Evolutionary conservation across 1,140 invertebrate species (phyloP), one percentile per base, ranked within the genome.

Genomic region (Leptonema lineaticorne): DNA sequence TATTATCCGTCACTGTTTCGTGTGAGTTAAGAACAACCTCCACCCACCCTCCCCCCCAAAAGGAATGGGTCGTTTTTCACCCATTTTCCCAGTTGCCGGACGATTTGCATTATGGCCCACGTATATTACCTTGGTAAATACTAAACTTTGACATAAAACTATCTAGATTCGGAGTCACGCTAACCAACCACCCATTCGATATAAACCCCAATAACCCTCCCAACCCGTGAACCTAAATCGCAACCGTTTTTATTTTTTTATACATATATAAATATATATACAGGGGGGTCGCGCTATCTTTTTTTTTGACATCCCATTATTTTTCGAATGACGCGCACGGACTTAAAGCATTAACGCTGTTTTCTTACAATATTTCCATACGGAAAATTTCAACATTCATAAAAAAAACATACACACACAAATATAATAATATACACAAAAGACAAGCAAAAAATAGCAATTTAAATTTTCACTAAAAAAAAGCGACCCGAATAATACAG

Each of bases 51-150:
- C 48, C 48, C 5, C 24, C 18, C 2, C 18, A 14, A 8, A 37
- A 37, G 30, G 30, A 2, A 28, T 6, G 24, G 14, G 37, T 24
- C 14, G 37, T 27, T 53, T 26, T 27, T 41, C 37, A 22, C 20
- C n/a, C 16, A 33, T 27, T 62, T 62, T 45, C 59, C 37, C 37
- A 22, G 37, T 27, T 16, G 37, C 59, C 30, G 59, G 59, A 62
- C 59, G 59, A 62, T 62, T 62, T 62, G 59, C 33, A 62, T 62
- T 62, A 62, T 62, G 37, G 48, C 46, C 63, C 30, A 33, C 45
- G 63, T 56, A 56, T 56, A 64, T 56, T 64, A 64, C 63, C 63
- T 64, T 64, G 63, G 63, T 33, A 64, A 64, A 64, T 64, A 53
- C 26, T 2, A 64, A 64, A 64, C 14, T 64, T 64, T 64, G 63